phyloP scores from a whole-genome alignment of 1,140 invertebrate species.

The Lepidurus apus region DNA sequence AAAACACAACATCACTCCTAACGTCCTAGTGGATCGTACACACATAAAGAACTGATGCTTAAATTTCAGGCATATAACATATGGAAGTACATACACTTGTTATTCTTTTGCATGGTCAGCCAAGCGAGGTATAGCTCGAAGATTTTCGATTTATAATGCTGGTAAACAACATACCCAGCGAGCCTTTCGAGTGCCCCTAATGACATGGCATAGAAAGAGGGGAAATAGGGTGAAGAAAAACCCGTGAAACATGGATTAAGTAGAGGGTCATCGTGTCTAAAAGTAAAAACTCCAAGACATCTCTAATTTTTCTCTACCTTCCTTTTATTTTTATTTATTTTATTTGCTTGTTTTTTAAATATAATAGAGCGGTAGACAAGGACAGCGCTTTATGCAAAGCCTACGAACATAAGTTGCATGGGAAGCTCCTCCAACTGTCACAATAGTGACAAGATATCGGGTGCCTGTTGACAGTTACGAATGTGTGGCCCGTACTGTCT shows the following conservation, averaged over 20 bases:
- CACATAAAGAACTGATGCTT: background rate
- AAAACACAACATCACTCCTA: background rate
- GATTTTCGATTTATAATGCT: background rate
- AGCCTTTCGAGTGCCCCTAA: no score
- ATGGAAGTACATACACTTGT: background rate
- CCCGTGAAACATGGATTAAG: no score
- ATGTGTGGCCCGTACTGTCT: background rate
- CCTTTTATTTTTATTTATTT: no score
- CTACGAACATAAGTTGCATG: background rate
- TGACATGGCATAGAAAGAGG: no score
- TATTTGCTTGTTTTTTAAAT: no score
- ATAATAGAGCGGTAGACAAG: background rate
- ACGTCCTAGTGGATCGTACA: background rate
- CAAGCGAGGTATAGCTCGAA: background rate
- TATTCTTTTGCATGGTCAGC: background rate
- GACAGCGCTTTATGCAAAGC: background rate
- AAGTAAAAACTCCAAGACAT: no score
- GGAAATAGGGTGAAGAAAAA: no score
- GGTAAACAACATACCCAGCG: no score
- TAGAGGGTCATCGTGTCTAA: no score
- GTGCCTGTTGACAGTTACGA: background rate
- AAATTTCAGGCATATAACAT: background rate
- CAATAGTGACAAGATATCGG: slow-evolving; percentile 10
- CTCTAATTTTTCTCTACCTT: no score
- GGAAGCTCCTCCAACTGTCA: background rate